phyloP scores from a whole-genome alignment of 2,888 invertebrate species.

The Drosophila subsilvestris region DNA sequence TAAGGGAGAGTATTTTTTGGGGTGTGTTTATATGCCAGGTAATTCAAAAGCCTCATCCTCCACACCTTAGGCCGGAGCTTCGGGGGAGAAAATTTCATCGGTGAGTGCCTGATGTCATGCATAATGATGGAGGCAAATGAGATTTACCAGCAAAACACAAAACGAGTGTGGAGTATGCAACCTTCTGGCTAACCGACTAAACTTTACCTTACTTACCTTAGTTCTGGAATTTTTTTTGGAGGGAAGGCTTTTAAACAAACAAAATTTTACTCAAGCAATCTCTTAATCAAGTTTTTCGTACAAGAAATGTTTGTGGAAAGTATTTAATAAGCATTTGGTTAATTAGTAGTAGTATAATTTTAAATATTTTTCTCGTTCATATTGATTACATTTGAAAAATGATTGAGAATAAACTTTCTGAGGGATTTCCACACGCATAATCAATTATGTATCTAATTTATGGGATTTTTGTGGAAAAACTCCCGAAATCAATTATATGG shows the following conservation, averaged over 20 bases:
- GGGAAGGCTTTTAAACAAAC: too few relatives aligned
- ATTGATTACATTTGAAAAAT: too few relatives aligned
- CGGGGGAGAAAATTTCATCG: constrained; percentile 35
- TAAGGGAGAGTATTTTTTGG: constrained; percentile 33
- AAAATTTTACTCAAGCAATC: too few relatives aligned
- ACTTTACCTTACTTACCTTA: constrained; percentile 1
- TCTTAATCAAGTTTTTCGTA: too few relatives aligned
- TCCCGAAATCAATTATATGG: too few relatives aligned
- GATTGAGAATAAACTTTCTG: too few relatives aligned
- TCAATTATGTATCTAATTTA: too few relatives aligned
- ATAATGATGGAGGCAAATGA: constrained; percentile 25
- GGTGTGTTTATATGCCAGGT: constrained; percentile 23
- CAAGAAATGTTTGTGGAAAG: not conserved
- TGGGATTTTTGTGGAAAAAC: not conserved
- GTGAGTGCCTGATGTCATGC: constrained; percentile 21
- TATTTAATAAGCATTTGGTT: not conserved
- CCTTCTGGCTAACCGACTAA: not conserved
- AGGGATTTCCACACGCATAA: too few relatives aligned
- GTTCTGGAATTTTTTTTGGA: constrained; percentile 3
- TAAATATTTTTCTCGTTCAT: too few relatives aligned
- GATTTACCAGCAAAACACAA: constrained; percentile 24
- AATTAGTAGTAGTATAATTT: too few relatives aligned
- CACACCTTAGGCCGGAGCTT: constrained; percentile 6
- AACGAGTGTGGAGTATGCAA: constrained; percentile 5
- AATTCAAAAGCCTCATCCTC: constrained; percentile 27